These are phyloP conservation scores for Pheucticus melanocephalus DNA, from an alignment of 2,113 vertebrate genomes.

Conservation along the genomic window DNA sequence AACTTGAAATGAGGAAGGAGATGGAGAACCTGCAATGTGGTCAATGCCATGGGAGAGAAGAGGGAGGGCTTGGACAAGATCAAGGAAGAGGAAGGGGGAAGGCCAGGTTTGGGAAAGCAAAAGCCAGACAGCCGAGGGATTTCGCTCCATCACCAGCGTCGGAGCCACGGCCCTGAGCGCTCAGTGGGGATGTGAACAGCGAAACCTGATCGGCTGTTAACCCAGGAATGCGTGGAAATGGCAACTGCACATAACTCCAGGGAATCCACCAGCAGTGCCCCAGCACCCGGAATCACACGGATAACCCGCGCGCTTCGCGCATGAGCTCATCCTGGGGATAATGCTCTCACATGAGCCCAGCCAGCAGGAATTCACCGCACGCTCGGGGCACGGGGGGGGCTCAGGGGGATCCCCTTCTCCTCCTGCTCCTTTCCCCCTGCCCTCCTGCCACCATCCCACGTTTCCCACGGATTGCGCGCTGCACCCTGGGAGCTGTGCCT, in stretches of 20 bases:
- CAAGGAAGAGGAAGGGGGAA: background rate
- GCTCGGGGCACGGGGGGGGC: background rate
- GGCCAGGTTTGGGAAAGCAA: background rate
- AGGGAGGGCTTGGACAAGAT: background rate
- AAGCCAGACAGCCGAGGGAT: background rate
- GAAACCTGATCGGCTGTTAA: constrained; percentile 65
- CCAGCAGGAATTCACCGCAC: background rate
- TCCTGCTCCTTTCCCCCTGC: background rate
- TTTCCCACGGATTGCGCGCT: background rate
- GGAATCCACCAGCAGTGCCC: constrained; percentile 66
- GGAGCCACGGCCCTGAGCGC: background rate
- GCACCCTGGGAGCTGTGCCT: background rate
- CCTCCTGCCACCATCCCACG: background rate
- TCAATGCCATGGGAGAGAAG: background rate
- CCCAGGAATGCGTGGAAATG: constrained; percentile 72
- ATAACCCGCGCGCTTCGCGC: constrained; percentile 57
- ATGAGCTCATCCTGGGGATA: constrained; percentile 64
- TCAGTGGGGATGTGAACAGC: constrained; percentile 27
- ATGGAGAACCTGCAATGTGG: background rate
- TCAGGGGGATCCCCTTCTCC: background rate
- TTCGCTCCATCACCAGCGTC: background rate
- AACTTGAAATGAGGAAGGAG: background rate
- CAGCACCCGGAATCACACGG: constrained; percentile 69
- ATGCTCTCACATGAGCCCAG: constrained; percentile 48
- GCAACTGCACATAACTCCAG: constrained; percentile 73